Conservation (phyloP, 2,888 invertebrate species). For the Dryocosmus kuriphilus region DNA sequence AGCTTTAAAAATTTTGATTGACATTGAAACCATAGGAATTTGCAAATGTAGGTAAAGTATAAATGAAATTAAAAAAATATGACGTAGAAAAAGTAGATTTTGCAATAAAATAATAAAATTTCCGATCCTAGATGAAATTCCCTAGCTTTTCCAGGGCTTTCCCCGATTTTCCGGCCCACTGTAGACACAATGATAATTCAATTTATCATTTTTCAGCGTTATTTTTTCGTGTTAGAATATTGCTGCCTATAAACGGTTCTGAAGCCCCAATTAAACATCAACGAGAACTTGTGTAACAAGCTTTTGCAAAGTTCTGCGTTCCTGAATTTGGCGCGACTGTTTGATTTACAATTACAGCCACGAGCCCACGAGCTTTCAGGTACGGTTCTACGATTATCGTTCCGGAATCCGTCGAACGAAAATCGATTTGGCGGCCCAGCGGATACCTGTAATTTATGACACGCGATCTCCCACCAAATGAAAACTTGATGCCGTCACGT, state of each 20-base stretch:
- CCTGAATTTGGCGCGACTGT: conserved; percentile 57
- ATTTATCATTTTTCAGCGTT: too few species aligned
- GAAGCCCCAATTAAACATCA: conserved; percentile 18
- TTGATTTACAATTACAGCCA: conserved; percentile 61
- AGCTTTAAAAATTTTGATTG: too few species aligned
- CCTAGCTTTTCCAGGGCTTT: too few species aligned
- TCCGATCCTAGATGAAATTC: too few species aligned
- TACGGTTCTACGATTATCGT: conserved; percentile 49
- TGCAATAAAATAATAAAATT: too few species aligned
- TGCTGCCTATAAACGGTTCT: background rate
- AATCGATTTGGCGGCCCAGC: conserved; percentile 70
- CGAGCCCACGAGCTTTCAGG: conserved; percentile 46
- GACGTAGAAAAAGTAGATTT: too few species aligned
- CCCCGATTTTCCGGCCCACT: too few species aligned
- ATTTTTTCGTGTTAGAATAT: too few species aligned
- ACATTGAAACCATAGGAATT: too few species aligned
- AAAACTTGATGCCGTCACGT: conserved; percentile 69
- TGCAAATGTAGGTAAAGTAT: too few species aligned
- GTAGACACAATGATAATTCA: too few species aligned
- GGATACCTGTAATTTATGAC: conserved; percentile 74
- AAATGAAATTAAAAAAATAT: too few species aligned
- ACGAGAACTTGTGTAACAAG: conserved; percentile 11
- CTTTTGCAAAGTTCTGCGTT: conserved; percentile 46
- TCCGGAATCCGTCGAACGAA: conserved; percentile 64
- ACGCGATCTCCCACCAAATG: conserved; percentile 71